These are phyloP conservation scores for Calliopsis andreniformis DNA, from an alignment of 1,140 invertebrate genomes.

Conservation along the genomic window DNA sequence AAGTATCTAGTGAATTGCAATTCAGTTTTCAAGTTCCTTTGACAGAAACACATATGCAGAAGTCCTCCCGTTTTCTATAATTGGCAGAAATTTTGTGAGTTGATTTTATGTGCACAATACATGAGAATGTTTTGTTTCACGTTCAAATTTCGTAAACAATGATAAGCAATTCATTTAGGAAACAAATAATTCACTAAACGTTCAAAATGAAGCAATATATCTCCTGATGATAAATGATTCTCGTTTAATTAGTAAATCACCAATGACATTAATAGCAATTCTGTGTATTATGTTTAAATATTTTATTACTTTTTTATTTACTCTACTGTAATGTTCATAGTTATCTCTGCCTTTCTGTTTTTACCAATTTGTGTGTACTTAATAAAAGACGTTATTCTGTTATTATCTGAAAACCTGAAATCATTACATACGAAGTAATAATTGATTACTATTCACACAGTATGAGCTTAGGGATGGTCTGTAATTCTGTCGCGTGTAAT, in stretches of 20 bases:
- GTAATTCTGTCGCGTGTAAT: background rate
- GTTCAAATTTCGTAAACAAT: background rate
- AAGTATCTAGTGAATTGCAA: background rate
- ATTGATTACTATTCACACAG: background rate
- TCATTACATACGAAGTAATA: too few species aligned
- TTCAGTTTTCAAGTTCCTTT: background rate
- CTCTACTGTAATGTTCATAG: too few species aligned
- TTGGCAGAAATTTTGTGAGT: background rate
- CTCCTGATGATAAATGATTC: too few species aligned
- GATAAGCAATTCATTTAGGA: background rate
- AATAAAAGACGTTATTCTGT: background rate
- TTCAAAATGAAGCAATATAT: background rate
- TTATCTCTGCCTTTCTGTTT: too few species aligned
- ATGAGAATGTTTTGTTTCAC: conserved; percentile 4
- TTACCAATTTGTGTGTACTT: too few species aligned
- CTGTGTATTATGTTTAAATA: too few species aligned
- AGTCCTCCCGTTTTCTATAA: background rate
- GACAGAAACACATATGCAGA: too few species aligned
- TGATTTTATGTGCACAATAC: background rate
- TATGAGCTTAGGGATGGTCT: background rate
- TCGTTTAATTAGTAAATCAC: too few species aligned
- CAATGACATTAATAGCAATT: too few species aligned
- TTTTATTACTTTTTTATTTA: too few species aligned
- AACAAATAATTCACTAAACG: too few species aligned
- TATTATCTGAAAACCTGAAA: background rate